phyloP scores from a whole-genome alignment of 2,888 invertebrate species.

The Odontomyia ornata region DNA sequence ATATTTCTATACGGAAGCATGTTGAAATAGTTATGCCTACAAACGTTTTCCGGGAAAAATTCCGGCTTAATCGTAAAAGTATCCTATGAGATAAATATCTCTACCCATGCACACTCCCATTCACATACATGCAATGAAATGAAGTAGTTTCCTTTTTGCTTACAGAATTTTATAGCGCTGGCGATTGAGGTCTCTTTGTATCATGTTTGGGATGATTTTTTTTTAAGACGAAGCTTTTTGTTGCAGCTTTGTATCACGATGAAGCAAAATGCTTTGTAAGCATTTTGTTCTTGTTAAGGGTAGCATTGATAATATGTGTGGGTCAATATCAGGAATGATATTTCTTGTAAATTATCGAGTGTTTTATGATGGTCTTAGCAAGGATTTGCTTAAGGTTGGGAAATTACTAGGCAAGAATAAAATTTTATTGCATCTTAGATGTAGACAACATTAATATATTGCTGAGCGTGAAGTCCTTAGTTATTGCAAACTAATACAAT shows the following conservation, averaged over 20 bases:
- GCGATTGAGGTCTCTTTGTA: constrained; percentile 3
- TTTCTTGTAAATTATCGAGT: constrained; percentile 4
- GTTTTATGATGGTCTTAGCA: constrained; percentile 15
- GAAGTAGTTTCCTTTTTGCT: not conserved
- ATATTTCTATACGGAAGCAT: not conserved
- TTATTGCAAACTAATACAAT: too few relatives aligned
- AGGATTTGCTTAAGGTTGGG: not conserved
- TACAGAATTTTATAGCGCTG: not conserved
- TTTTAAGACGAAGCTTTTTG: not conserved
- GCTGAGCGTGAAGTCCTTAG: too few relatives aligned
- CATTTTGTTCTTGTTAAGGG: constrained; percentile 25
- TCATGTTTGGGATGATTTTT: not conserved
- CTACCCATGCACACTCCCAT: too few relatives aligned
- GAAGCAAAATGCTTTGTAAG: constrained; percentile 19
- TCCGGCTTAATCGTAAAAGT: not conserved
- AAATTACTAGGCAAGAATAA: not conserved
- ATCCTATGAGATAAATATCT: not conserved
- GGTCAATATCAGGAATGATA: not conserved
- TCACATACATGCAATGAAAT: too few relatives aligned
- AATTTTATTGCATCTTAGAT: too few relatives aligned
- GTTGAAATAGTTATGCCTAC: not conserved
- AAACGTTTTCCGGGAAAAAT: not conserved
- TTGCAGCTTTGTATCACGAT: not conserved
- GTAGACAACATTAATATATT: too few relatives aligned
- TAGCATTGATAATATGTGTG: constrained; percentile 4